phyloP scores from a whole-genome alignment of 2,888 invertebrate species.

The Portevinia maculata region DNA sequence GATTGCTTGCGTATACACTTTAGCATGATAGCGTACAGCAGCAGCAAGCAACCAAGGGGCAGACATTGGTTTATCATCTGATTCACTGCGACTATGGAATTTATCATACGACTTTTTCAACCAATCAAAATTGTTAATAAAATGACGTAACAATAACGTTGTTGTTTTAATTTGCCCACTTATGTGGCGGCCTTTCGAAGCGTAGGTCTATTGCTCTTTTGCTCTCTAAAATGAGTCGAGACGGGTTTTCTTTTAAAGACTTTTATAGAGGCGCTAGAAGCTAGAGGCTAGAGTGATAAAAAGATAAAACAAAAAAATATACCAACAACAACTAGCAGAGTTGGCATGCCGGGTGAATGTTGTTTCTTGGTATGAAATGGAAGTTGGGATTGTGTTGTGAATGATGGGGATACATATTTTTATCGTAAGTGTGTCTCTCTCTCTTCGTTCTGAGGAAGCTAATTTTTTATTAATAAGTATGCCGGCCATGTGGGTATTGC shows the following conservation, averaged over 20 bases:
- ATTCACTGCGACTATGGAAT: slow-evolving; percentile 77
- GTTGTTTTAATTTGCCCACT: slow-evolving; percentile 1
- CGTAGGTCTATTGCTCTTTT: slow-evolving; percentile 13
- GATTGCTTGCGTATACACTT: slow-evolving; percentile 52
- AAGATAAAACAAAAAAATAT: not conserved
- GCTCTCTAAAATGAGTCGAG: slow-evolving; percentile 3
- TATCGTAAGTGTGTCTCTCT: slow-evolving; percentile 10
- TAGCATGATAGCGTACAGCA: slow-evolving; percentile 25
- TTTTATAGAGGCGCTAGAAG: too few relatives aligned
- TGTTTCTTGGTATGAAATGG: slow-evolving; percentile 4
- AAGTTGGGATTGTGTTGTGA: not conserved
- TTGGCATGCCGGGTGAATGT: not conserved
- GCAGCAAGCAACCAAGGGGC: not conserved
- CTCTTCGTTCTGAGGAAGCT: slow-evolving; percentile 12
- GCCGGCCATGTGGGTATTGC: slow-evolving; percentile 34
- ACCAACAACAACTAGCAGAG: not conserved
- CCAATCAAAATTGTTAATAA: slow-evolving; percentile 80
- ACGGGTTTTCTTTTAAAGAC: too few relatives aligned
- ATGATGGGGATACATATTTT: not conserved
- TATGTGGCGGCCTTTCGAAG: not conserved
- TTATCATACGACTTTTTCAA: slow-evolving; percentile 82
- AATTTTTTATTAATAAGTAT: slow-evolving; percentile 30
- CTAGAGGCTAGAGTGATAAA: slow-evolving; percentile 11
- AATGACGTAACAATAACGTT: slow-evolving; percentile 80
- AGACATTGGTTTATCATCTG: slow-evolving; percentile 50